Percentiles rank a stretch among this genome's conserved stretches.
Evolutionary conservation across 92 coral and sea anemone genomes (phyloP).

Genomic region (Epizoanthus illoricatus): DNA sequence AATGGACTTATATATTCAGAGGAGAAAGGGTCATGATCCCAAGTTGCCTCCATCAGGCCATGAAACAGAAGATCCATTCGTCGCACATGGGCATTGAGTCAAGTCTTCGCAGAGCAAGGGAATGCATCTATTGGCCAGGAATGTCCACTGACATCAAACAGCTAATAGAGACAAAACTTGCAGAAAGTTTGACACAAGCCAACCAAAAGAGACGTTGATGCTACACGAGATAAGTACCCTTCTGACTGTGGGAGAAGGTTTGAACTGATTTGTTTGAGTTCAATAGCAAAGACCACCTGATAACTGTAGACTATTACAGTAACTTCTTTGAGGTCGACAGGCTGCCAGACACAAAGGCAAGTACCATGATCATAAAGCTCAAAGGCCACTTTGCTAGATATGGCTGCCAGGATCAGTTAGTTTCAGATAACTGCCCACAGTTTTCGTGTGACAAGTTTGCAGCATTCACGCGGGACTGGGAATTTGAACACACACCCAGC

Average conservation of each 20-base stretch:
- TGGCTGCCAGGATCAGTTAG: too few species aligned
- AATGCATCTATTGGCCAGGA: constrained; percentile 19
- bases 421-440: too few species aligned
- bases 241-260: constrained; percentile 23
- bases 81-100: constrained; percentile 14
- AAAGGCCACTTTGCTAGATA: too few species aligned
- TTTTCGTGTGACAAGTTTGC: too few species aligned
- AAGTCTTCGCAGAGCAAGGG: constrained; percentile 20
- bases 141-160: constrained; percentile 24
- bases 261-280: background rate
- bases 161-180: background rate
- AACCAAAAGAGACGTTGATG: constrained; percentile 15
- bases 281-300: constrained; percentile 6
- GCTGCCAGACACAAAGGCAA: constrained; percentile 29
- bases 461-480: too few species aligned
- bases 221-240: constrained; percentile 5
- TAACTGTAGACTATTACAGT: constrained; percentile 25
- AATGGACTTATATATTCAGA: constrained; percentile 16
- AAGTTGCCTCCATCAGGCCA: background rate
- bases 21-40: constrained; percentile 4
- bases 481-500: too few species aligned
- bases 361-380: constrained; percentile 19
- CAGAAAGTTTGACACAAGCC: constrained; percentile 9
- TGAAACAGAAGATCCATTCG: constrained; percentile 26
- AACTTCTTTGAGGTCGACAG: constrained; percentile 43